Evolutionary conservation across 2,888 invertebrate genomes (phyloP).

Genomic region (Scaptomyza parva): DNA sequence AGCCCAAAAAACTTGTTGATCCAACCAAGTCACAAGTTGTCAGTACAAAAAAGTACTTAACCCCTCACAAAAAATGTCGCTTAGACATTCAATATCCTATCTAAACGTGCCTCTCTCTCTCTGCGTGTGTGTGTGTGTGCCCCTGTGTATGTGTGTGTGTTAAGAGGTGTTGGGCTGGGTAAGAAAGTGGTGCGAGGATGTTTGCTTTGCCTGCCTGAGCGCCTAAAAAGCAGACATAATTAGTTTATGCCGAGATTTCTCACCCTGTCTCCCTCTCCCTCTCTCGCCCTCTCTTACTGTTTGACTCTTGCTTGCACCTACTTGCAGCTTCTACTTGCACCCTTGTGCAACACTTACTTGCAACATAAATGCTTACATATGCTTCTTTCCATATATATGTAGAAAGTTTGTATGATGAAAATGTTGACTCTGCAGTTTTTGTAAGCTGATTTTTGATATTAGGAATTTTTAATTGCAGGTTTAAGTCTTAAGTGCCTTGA

Average conservation of each 20-base stretch:
- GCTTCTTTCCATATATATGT: neutral
- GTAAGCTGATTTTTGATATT: neutral
- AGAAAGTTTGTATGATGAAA: neutral
- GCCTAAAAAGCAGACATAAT: conserved; percentile 70
- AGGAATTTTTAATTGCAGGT: no score
- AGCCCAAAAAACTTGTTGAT: conserved; percentile 61
- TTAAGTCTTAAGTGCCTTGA: no score
- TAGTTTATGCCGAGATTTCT: conserved; percentile 69
- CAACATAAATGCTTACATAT: neutral
- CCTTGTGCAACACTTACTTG: neutral
- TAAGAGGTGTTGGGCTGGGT: neutral
- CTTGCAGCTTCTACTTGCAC: neutral
- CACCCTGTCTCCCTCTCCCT: neutral
- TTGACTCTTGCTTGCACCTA: neutral
- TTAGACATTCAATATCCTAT: conserved; percentile 66
- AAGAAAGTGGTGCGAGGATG: conserved; percentile 1
- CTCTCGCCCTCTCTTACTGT: neutral
- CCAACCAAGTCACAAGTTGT: conserved; percentile 10
- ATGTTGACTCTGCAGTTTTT: neutral
- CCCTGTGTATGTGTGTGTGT: conserved; percentile 10
- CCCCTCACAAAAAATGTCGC: conserved; percentile 26
- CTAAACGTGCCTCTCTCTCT: conserved; percentile 23
- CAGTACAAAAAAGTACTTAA: neutral
- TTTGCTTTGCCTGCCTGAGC: conserved; percentile 56
- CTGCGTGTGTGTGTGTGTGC: conserved; percentile 10